Percentiles rank a stretch among this genome's conserved stretches.
Evolutionary conservation across 2,113 vertebrate species (phyloP).

Genomic region (Atrichornis clamosus): DNA sequence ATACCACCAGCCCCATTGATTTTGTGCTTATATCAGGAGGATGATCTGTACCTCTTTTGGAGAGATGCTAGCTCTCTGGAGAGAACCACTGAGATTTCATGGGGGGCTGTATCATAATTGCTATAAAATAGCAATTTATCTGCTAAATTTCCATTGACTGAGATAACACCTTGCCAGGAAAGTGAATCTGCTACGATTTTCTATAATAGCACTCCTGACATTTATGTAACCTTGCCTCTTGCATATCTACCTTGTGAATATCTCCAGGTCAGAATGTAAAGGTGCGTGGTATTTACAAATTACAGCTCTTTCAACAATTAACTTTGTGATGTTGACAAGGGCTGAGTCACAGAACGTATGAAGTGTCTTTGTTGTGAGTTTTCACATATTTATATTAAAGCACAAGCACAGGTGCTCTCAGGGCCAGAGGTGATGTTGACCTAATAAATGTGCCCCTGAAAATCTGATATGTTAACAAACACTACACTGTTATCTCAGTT

Average conservation of each 20-base stretch:
- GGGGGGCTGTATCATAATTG: slow-evolving; percentile 3
- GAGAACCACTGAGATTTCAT: slow-evolving; percentile 19
- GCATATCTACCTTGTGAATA: neutral
- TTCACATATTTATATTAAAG: neutral
- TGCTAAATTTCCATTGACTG: slow-evolving; percentile 22
- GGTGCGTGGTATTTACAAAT: neutral
- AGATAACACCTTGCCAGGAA: neutral
- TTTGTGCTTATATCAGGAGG: slow-evolving; percentile 41
- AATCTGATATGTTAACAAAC: neutral
- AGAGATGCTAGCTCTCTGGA: neutral
- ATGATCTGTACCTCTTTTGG: slow-evolving; percentile 35
- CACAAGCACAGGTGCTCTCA: neutral
- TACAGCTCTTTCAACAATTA: neutral
- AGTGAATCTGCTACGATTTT: neutral
- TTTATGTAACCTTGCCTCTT: neutral
- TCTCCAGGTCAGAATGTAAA: neutral
- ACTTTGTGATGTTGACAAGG: neutral
- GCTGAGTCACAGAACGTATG: neutral
- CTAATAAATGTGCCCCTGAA: neutral
- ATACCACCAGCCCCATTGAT: slow-evolving; percentile 46
- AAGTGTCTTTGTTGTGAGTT: neutral
- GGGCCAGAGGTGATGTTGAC: neutral
- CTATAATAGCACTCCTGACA: neutral
- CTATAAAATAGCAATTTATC: slow-evolving; percentile 33
- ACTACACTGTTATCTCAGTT: neutral